A percentile compares a stretch with the other conserved stretches of the same genome.
Evolutionary conservation across 2,888 invertebrate genomes (phyloP).

Genomic region (Eledona agricola): DNA sequence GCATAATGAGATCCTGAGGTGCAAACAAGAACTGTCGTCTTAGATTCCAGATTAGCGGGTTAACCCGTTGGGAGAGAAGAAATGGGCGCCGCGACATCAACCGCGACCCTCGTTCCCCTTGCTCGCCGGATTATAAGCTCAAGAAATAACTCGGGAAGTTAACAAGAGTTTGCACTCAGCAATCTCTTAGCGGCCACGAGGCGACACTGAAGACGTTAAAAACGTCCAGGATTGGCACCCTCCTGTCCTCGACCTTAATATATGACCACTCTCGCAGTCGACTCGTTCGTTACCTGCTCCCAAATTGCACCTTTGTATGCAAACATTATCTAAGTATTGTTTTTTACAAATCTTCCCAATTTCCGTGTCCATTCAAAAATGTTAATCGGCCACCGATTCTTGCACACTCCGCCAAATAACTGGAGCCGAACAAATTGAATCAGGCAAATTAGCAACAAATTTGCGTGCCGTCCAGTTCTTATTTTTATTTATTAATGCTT

Average conservation of each 20-base stretch:
- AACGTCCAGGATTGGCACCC: conserved; percentile 50
- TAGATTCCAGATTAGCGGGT: conserved; percentile 54
- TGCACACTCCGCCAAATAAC: too few relatives aligned
- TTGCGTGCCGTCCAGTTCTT: conserved; percentile 6
- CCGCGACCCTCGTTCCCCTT: conserved; percentile 46
- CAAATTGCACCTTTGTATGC: conserved; percentile 14
- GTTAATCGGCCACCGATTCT: too few relatives aligned
- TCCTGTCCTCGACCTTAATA: conserved; percentile 46
- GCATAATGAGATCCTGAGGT: conserved; percentile 47
- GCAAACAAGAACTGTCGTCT: conserved; percentile 52
- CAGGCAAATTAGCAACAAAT: conserved; percentile 15
- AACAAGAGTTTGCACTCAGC: conserved; percentile 60
- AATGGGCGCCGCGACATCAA: conserved; percentile 25
- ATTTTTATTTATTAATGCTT: conserved; percentile 7
- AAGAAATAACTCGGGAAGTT: conserved; percentile 57
- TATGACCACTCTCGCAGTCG: conserved; percentile 45
- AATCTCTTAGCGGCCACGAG: conserved; percentile 51
- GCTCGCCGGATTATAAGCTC: conserved; percentile 57
- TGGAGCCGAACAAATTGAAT: conserved; percentile 16
- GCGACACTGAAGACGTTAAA: conserved; percentile 50
- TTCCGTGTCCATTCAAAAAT: too few relatives aligned
- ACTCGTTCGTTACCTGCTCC: conserved; percentile 18
- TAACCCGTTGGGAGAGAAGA: conserved; percentile 39
- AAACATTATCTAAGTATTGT: conserved; percentile 14
- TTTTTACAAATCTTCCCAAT: too few relatives aligned